Evolutionary conservation across 1,140 invertebrate species (phyloP).

Genomic region (roundworm (Caenorhabditis elegans)): DNA sequence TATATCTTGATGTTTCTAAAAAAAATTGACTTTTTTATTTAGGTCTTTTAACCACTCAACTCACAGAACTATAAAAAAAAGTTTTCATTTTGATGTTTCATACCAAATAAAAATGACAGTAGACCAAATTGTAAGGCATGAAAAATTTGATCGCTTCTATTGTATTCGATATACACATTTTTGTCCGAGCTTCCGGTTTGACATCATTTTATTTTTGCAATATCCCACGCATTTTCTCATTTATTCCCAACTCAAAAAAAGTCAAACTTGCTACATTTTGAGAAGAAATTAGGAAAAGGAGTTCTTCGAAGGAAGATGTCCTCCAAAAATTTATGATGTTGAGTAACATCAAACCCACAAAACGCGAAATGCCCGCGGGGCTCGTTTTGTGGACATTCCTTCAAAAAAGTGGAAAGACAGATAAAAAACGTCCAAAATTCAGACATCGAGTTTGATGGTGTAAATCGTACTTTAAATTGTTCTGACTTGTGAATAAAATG

Average conservation of each 20-base stretch:
- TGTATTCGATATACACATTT: not conserved
- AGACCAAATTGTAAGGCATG: too few relatives aligned
- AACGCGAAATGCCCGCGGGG: slow-evolving; percentile 8
- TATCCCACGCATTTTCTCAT: not conserved
- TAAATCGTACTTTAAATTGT: not conserved
- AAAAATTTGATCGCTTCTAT: too few relatives aligned
- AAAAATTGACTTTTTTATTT: too few relatives aligned
- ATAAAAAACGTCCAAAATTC: not conserved
- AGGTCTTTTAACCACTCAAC: too few relatives aligned
- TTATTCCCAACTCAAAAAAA: not conserved
- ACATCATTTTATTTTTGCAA: too few relatives aligned
- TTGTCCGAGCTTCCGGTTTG: not conserved
- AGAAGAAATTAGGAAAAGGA: not conserved
- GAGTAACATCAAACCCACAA: not conserved
- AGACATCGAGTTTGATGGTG: not conserved
- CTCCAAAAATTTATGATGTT: slow-evolving; percentile 20
- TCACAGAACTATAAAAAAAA: too few relatives aligned
- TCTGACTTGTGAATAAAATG: too few relatives aligned
- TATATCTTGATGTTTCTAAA: too few relatives aligned
- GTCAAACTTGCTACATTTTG: not conserved
- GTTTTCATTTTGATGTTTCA: too few relatives aligned
- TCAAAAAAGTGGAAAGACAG: not conserved
- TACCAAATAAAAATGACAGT: too few relatives aligned
- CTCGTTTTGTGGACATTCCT: slow-evolving; percentile 5
- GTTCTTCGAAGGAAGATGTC: not conserved